Evolutionary conservation across 1,140 invertebrate genomes (phyloP).

Genomic region (Bombus affinis): DNA sequence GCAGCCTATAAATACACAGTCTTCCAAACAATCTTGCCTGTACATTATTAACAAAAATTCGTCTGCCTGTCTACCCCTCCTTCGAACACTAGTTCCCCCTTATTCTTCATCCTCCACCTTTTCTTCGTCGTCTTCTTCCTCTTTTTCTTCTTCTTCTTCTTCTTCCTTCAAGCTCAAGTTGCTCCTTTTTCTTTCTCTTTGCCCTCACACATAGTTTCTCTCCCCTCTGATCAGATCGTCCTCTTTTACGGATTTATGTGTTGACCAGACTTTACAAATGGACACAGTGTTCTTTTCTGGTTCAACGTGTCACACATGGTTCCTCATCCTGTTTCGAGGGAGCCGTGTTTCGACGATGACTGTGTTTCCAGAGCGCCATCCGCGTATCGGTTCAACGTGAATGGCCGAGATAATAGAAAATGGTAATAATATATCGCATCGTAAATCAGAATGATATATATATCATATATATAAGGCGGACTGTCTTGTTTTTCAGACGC

Average conservation of each 20-base stretch:
- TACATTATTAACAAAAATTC: not conserved
- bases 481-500: not conserved
- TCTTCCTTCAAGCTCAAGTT: not conserved
- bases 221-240: not conserved
- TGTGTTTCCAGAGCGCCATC: not conserved
- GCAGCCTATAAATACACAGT: not conserved
- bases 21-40: not conserved
- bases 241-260: conserved; percentile 65
- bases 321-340: not conserved
- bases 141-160: not conserved
- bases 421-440: conserved; percentile 46
- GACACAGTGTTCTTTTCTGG: conserved; percentile 52
- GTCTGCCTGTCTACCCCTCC: not conserved
- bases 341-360: conserved; percentile 35
- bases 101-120: not conserved
- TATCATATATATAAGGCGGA: not conserved
- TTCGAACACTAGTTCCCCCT: not conserved
- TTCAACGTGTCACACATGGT: conserved; percentile 45
- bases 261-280: conserved; percentile 60
- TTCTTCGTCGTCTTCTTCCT: too few relatives aligned
- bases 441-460: conserved; percentile 23
- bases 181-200: not conserved
- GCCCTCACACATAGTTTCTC: not conserved
- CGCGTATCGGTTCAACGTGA: not conserved
- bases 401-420: conserved; percentile 37